phyloP scores from a whole-genome alignment of 1,140 invertebrate genomes.

The Apis florea region DNA sequence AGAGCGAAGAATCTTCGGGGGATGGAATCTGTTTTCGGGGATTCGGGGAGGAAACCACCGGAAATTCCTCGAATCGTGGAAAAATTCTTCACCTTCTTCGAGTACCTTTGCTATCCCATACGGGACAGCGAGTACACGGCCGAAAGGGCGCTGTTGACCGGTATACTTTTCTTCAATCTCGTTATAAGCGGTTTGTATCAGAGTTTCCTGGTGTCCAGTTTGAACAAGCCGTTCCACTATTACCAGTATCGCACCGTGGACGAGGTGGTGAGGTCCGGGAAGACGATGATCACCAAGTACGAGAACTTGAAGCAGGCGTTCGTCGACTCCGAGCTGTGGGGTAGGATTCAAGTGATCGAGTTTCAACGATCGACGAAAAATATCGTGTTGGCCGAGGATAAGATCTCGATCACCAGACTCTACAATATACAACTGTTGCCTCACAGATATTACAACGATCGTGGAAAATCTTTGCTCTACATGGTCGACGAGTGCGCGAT shows the following conservation, averaged over 20 bases:
- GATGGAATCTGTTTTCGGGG: no score
- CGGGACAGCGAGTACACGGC: conserved; percentile 5
- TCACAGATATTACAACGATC: conserved; percentile 51
- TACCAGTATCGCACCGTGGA: conserved; percentile 60
- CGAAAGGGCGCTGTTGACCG: conserved; percentile 52
- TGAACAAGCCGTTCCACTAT: conserved; percentile 63
- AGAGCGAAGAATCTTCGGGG: not conserved
- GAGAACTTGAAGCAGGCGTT: conserved; percentile 62
- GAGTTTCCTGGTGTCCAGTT: conserved; percentile 58
- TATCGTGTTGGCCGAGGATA: conserved; percentile 11
- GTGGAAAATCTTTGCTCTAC: conserved; percentile 58
- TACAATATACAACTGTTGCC: conserved; percentile 41
- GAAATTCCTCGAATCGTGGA: conserved; percentile 38
- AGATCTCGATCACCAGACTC: conserved; percentile 32
- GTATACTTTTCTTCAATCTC: conserved; percentile 57
- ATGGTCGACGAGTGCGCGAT: conserved; percentile 64
- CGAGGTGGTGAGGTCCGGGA: conserved; percentile 57
- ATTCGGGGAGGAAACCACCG: not conserved
- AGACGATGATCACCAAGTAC: conserved; percentile 65
- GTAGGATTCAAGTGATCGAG: conserved; percentile 18
- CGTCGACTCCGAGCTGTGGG: conserved; percentile 12
- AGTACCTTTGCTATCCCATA: conserved; percentile 48
- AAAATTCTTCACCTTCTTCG: conserved; percentile 31
- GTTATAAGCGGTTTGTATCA: conserved; percentile 62
- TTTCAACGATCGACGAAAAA: conserved; percentile 24